Percentiles rank a stretch among this genome's conserved stretches.
Conservation (phyloP, 2,113 vertebrate genomes). For the Engystomops pustulosus region DNA sequence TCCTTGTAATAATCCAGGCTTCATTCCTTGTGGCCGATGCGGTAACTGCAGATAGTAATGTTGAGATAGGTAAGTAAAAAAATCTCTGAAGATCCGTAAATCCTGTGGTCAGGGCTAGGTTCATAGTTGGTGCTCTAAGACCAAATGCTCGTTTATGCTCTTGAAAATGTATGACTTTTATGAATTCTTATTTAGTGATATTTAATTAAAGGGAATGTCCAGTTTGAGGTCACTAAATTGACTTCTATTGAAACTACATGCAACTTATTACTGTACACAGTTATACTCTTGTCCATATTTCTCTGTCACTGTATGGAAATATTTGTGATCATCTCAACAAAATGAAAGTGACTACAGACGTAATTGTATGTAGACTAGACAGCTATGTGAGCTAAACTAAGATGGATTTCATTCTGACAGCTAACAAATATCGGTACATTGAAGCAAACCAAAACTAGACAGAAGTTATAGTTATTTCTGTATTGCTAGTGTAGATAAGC, state of each 20-base stretch:
- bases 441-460: not conserved
- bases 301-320: not conserved
- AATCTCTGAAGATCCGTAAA: not conserved
- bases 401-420: not conserved
- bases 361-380: not conserved
- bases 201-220: not conserved
- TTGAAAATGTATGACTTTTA: too few species aligned
- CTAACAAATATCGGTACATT: not conserved
- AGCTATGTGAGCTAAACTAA: not conserved
- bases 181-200: too few species aligned
- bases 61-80: constrained; percentile 40
- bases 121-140: too few species aligned
- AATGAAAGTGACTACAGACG: not conserved
- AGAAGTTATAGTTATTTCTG: not conserved
- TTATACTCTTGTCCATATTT: not conserved
- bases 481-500: not conserved
- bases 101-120: too few species aligned
- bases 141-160: too few species aligned
- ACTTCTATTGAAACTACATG: too few species aligned
- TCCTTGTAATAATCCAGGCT: not conserved
- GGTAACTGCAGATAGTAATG: not conserved
- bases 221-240: not conserved
- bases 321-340: not conserved
- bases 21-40: not conserved
- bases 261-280: too few species aligned